Evolutionary conservation across 2,797 vertebrate genomes (phyloP), one percentile per base, ranked within the genome.

Genomic region (Phalloptychus januarius): DNA sequence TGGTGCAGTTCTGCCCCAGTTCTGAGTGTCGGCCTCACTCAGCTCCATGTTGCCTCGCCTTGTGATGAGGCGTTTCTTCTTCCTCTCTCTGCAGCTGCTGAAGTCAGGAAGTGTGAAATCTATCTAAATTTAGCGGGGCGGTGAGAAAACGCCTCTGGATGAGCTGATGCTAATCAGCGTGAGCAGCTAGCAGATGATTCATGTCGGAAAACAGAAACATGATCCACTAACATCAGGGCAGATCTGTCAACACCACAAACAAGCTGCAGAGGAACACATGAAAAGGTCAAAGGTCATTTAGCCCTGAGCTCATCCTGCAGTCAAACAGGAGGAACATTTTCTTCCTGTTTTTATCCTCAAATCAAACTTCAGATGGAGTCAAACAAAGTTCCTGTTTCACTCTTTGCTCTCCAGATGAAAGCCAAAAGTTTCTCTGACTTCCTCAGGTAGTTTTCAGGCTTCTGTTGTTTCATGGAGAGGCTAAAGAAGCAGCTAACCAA

Each of bases 31-130:
- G 58, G 13, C 31, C 61, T 63, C 12, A 5, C 25, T 36, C 56
- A 12, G 40, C 18, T 61, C 0, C 63, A 6, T 79, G 40, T n/a
- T 12, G 8, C 15, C 45, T 42, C 71, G 38, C 56, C 79, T 15
- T 50, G 71, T 86, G 85, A 81, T 25, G 16, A 74, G 77, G 48
- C 46, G 72, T 75, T 74, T 42, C 67, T 31, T 71, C 52, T 65
- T 67, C 36, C 40, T 25, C 63, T 40, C 38, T 67, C 38, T 48
- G 20, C 46, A n/a, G 44, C 72, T n/a, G 75, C 71, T 71, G 50
- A 71, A 84, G 61, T 77, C 72, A 33, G 73, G 67, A n/a, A 20
- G 46, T 18, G 40, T 71, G 58, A 76, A 54, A 79, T 74, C 45
- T 20, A 2, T 61, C 18, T 79, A 77, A 78, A 81, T 72, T 40